Conservation (phyloP, 1,140 invertebrate species). For the Goniozus legneri region DNA sequence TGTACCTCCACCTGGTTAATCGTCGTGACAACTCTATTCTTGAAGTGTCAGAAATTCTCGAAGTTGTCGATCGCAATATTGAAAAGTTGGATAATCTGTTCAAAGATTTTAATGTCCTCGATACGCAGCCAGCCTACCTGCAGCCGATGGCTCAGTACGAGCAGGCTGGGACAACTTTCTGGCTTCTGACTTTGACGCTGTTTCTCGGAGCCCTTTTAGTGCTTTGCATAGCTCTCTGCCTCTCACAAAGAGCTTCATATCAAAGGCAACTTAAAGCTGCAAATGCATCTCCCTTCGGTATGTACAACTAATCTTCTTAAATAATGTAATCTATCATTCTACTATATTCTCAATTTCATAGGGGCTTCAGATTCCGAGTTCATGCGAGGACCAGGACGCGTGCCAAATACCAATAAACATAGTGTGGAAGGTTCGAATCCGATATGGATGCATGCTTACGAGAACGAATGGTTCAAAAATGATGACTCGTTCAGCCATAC, state of each 20-base stretch:
- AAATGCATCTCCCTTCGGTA: slow-evolving; percentile 88
- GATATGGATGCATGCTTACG: slow-evolving; percentile 91
- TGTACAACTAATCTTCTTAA: slow-evolving; percentile 33
- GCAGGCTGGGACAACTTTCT: slow-evolving; percentile 59
- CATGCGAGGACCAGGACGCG: slow-evolving; percentile 66
- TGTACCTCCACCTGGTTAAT: slow-evolving; percentile 91
- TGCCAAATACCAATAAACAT: slow-evolving; percentile 93
- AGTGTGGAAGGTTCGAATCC: slow-evolving; percentile 91
- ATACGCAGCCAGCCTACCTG: slow-evolving; percentile 78
- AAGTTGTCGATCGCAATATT: slow-evolving; percentile 86
- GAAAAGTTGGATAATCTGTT: slow-evolving; percentile 84
- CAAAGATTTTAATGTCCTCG: slow-evolving; percentile 88
- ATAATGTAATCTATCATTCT: background rate
- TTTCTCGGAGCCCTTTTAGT: slow-evolving; percentile 76
- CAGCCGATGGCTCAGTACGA: slow-evolving; percentile 60
- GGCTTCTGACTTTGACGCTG: slow-evolving; percentile 76
- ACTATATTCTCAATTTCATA: slow-evolving; percentile 4
- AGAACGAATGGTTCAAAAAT: slow-evolving; percentile 92
- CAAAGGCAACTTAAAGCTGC: slow-evolving; percentile 87
- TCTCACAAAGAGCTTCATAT: slow-evolving; percentile 80
- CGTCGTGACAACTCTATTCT: slow-evolving; percentile 85
- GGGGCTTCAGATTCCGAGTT: slow-evolving; percentile 70
- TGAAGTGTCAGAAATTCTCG: slow-evolving; percentile 79
- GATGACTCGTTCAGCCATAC: slow-evolving; percentile 72
- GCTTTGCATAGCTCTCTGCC: slow-evolving; percentile 73